Conservation (phyloP, 2,888 invertebrate species). For the Stenodema calcarata region DNA sequence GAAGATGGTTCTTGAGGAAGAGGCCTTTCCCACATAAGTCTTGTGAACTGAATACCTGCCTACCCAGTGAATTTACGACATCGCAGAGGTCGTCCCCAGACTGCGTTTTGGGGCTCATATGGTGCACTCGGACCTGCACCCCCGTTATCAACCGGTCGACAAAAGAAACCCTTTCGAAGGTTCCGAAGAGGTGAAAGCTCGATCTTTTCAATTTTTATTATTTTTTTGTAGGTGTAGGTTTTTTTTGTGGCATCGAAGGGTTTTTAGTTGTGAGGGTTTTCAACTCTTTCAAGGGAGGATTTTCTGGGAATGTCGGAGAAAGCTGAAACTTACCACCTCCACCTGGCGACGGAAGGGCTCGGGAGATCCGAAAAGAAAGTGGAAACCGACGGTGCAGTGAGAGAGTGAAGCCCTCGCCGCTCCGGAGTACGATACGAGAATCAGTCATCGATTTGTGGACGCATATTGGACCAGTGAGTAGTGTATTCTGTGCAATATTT, state of each 20-base stretch:
- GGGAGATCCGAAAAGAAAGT: background rate
- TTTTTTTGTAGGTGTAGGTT: background rate
- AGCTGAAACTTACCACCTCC: conserved; percentile 24
- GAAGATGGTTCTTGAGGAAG: background rate
- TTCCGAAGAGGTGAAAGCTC: conserved; percentile 21
- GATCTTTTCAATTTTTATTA: conserved; percentile 3
- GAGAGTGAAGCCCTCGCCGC: background rate
- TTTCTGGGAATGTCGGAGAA: conserved; percentile 12
- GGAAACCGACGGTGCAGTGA: background rate
- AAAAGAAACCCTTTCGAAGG: conserved; percentile 14
- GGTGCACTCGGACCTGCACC: background rate
- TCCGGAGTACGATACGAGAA: too few species aligned
- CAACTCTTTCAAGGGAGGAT: background rate
- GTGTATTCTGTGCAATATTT: too few species aligned
- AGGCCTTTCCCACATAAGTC: background rate
- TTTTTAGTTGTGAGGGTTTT: background rate
- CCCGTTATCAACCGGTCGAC: background rate
- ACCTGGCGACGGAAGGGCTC: background rate
- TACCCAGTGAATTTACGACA: conserved; percentile 21
- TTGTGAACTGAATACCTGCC: conserved; percentile 33
- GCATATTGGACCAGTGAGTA: too few species aligned
- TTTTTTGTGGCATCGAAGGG: background rate
- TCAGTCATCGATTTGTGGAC: too few species aligned
- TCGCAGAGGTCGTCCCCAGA: background rate
- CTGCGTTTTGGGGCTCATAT: conserved; percentile 8